Evolutionary conservation across 2,888 invertebrate genomes (phyloP), one percentile per base, ranked within the genome.

Genomic region (Lissonota sp.): DNA sequence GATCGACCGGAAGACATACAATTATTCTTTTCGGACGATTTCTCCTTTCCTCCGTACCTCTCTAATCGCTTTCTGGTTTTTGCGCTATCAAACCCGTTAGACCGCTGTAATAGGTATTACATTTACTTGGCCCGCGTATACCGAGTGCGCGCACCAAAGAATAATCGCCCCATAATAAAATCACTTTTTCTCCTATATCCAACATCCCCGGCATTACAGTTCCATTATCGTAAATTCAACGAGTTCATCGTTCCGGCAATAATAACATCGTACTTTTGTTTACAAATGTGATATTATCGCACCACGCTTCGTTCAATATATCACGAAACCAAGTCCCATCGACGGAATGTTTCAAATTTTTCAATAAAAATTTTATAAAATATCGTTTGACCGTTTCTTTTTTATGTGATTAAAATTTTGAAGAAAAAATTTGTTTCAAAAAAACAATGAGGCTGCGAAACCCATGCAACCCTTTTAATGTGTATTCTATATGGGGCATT

Each of bases 11-110:
- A 75, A 80, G 75, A 72, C 80, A 72, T 67, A 76, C 71, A 80
- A 80, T 80, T 76, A 80, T 80, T 80, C 80, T 75, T 80, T 80
- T 80, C 80, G 72, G 75, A 80, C 80, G 62, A 80, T 80, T 80
- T 71, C 80, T 62, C 75, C 71, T 39, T 14, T 46, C 66, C 62
- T 49, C 55, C 53, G n/a, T n/a, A n/a, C n/a, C n/a, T 60, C 66
- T 39, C 62, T 49, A 55, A 42, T n/a, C 1, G 42, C 58, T n/a
- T 57, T 42, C 70, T n/a, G 71, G 53, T 71, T 75, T 75, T 75
- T 80, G 64, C 74, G 49, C 69, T 79, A 75, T 66, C 66, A 66
- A 80, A 74, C 67, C 71, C 71, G 66, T 80, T 76, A 72, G n/a
- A n/a, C 60, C 53, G 67, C 66, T 64, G 49, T 71, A 80, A 80